A percentile compares a stretch with the other conserved stretches of the same genome.
phyloP scores from a whole-genome alignment of 2,888 invertebrate species.

The Drosophila subsilvestris region DNA sequence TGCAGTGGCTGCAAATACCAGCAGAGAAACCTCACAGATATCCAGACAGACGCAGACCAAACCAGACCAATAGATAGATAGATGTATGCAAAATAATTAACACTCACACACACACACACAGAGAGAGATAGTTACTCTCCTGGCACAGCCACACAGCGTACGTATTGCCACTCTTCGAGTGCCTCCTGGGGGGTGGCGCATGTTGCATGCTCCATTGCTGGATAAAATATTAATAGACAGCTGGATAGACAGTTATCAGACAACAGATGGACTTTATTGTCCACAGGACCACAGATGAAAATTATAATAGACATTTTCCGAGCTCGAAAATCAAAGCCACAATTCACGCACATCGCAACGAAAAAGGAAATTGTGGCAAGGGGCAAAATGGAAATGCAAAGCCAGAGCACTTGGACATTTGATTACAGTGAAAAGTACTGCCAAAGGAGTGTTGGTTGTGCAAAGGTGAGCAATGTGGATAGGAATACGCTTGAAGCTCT shows the following conservation, averaged over 20 bases:
- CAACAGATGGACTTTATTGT: slow-evolving; percentile 83
- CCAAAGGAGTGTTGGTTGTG: not conserved
- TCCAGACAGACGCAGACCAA: slow-evolving; percentile 12
- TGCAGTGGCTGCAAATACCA: slow-evolving; percentile 46
- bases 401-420: slow-evolving; percentile 78
- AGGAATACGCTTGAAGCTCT: not conserved
- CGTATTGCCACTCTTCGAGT: slow-evolving; percentile 13
- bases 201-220: slow-evolving; percentile 63
- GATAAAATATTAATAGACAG: slow-evolving; percentile 83
- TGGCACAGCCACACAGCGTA: slow-evolving; percentile 4
- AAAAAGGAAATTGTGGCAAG: slow-evolving; percentile 2
- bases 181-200: slow-evolving; percentile 28
- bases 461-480: not conserved
- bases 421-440: slow-evolving; percentile 15
- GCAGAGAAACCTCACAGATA: slow-evolving; percentile 25
- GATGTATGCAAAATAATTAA: slow-evolving; percentile 79
- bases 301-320: slow-evolving; percentile 71
- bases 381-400: slow-evolving; percentile 32
- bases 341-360: slow-evolving; percentile 23
- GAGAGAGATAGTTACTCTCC: not conserved
- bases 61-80: slow-evolving; percentile 22
- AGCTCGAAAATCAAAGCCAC: slow-evolving; percentile 67
- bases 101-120: slow-evolving; percentile 45
- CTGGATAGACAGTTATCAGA: slow-evolving; percentile 83
- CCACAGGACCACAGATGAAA: slow-evolving; percentile 78